Percentiles rank a stretch among this genome's conserved stretches.
Evolutionary conservation across 2,113 vertebrate genomes (phyloP).

Genomic region (Haplochromis vanheusdeni): DNA sequence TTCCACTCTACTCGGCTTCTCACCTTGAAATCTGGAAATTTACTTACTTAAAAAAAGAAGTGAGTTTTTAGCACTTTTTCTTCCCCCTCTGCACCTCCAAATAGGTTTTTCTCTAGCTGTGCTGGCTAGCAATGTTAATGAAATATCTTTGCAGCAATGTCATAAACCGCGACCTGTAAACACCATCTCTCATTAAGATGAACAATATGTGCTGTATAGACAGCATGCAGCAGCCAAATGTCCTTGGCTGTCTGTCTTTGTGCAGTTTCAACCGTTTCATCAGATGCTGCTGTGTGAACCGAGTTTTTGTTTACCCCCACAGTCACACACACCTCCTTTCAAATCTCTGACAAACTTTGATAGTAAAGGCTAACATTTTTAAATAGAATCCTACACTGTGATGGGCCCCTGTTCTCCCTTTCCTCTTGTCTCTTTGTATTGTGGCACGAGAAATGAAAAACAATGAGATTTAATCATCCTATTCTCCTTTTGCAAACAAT

Average conservation of each 20-base stretch:
- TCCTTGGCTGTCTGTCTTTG: constrained; percentile 24
- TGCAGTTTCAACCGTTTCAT: constrained; percentile 17
- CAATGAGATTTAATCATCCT: constrained; percentile 47
- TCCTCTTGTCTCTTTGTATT: not conserved
- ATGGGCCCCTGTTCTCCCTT: not conserved
- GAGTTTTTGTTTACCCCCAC: constrained; percentile 14
- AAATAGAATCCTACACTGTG: not conserved
- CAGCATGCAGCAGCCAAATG: not conserved
- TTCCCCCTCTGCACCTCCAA: not conserved
- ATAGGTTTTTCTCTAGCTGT: not conserved
- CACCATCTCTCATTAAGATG: constrained; percentile 42
- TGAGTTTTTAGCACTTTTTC: not conserved
- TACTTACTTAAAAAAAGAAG: constrained; percentile 9
- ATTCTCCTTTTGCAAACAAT: constrained; percentile 57
- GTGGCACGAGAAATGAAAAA: constrained; percentile 12
- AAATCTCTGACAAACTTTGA: not conserved
- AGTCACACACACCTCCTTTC: not conserved
- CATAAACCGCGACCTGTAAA: constrained; percentile 5
- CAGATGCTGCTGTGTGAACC: not conserved
- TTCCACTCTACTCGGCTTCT: not conserved
- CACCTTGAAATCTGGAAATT: not conserved
- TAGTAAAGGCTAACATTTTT: not conserved
- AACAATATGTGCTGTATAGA: not conserved
- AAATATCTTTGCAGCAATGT: not conserved
- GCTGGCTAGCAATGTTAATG: not conserved